A percentile compares a stretch with the other conserved stretches of the same genome.
phyloP scores from a whole-genome alignment of 2,113 vertebrate species.

The Ahaetulla prasina region DNA sequence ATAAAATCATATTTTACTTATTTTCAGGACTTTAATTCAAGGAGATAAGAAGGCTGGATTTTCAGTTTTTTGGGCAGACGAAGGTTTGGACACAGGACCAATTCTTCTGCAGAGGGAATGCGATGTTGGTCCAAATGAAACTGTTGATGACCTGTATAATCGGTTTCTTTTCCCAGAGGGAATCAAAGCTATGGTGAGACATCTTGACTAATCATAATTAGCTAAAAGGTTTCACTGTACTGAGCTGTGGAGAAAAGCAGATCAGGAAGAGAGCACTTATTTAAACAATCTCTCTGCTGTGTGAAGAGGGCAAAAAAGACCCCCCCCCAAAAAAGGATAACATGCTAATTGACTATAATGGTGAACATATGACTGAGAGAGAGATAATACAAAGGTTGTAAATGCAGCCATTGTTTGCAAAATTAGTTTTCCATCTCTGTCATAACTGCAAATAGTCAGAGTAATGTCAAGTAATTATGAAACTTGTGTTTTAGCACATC shows the following conservation, averaged over 20 bases:
- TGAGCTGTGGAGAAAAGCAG: background rate
- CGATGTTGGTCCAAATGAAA: conserved; percentile 82
- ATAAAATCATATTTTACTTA: conserved; percentile 4
- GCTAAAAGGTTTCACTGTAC: background rate
- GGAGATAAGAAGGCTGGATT: conserved; percentile 93
- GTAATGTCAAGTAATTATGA: background rate
- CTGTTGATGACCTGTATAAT: conserved; percentile 92
- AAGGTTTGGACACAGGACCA: conserved; percentile 93
- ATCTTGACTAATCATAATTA: conserved; percentile 23
- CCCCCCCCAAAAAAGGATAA: background rate
- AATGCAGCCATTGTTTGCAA: background rate
- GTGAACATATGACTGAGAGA: background rate
- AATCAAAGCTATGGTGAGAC: conserved; percentile 89
- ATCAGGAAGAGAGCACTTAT: background rate
- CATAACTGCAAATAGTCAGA: background rate
- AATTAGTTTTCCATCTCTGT: background rate
- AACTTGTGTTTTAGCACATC: background rate
- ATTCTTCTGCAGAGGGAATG: conserved; percentile 91
- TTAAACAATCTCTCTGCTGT: background rate
- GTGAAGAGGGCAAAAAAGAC: background rate
- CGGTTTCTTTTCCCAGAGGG: conserved; percentile 94
- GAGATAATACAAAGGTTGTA: background rate
- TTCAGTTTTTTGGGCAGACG: conserved; percentile 95
- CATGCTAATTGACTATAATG: background rate
- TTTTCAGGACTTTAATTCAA: conserved; percentile 89